Evolutionary conservation across 1,140 invertebrate genomes (phyloP).

Genomic region (Trichomalopsis sarcophagae): DNA sequence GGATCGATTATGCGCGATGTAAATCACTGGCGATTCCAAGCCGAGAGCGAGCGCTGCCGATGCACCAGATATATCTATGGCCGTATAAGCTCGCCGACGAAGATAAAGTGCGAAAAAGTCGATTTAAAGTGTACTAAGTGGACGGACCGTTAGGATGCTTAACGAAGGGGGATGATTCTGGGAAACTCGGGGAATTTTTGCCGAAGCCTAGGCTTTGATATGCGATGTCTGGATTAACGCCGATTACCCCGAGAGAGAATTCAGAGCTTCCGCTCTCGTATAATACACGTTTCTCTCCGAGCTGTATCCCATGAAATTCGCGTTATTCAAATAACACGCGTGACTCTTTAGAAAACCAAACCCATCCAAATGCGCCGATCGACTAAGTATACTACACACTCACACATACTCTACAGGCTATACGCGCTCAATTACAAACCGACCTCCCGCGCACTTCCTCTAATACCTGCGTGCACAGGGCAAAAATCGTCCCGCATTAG

Average conservation of each 20-base stretch:
- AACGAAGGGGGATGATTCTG: background rate
- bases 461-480: background rate
- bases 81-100: background rate
- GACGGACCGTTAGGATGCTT: background rate
- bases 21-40: slow-evolving; percentile 6
- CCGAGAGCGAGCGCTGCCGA: background rate
- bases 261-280: background rate
- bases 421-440: background rate
- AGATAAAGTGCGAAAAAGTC: slow-evolving; percentile 9
- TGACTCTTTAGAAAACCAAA: background rate
- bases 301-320: too few species aligned
- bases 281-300: background rate
- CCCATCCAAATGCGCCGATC: too few species aligned
- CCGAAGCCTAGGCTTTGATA: too few species aligned
- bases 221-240: too few species aligned
- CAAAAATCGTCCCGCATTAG: background rate
- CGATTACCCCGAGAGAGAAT: background rate
- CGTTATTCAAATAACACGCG: too few species aligned
- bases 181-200: background rate
- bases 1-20: slow-evolving; percentile 9
- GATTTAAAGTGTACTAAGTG: slow-evolving; percentile 4
- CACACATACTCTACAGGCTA: too few species aligned
- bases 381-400: too few species aligned
- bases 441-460: background rate
- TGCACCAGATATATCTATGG: slow-evolving; percentile 3